Evolutionary conservation across 2,888 invertebrate genomes (phyloP), one percentile per base, ranked within the genome.

Genomic region (Hyles lineata): DNA sequence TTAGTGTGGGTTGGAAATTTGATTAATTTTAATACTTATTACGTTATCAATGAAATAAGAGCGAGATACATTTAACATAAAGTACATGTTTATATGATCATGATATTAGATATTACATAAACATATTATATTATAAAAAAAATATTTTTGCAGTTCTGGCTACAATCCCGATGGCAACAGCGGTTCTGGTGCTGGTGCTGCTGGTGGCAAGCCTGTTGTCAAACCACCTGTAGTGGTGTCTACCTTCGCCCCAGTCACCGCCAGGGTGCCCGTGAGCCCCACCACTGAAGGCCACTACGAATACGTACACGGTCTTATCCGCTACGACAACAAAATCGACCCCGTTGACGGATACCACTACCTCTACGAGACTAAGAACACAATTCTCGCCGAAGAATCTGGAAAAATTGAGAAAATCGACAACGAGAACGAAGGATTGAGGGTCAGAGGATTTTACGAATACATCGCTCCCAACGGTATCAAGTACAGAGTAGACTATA

Each of bases 331-430:
- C 19, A 90, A 94, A 0, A 78, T 90, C 9, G 50, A 72, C 0
- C 85, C 89, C 23, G 43, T 23, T 6, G 93, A 94, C 7, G 93
- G 94, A 29, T 94, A 94, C 85, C 94, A 92, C 81, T 94, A 92
- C 81, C 85, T 92, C n/a, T 94, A 93, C 74, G 93, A 94, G 79
- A 94, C 94, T 19, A 92, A 93, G 76, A 94, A 94, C 86, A 94
- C 90, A 74, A 94, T 94, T 76, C 89, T 91, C 19, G 92, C 92
- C 8, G 94, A 94, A 76, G 94, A 94, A 82, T 84, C 89, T 23
- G 94, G 94, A 59, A 87, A 87, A 60, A 70, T 94, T 1, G 93
- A 93, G 76, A 82, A 87, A 73, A 79, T 91, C 19, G 87, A 87
- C 77, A 87, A 74, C 62, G 90, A 92, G 69, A 80, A 76, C 15